Percentiles rank a stretch among this genome's conserved stretches.
These are phyloP conservation scores for Oncorhynchus keta DNA, from an alignment of 2,113 vertebrate genomes.

Conservation along the genomic window DNA sequence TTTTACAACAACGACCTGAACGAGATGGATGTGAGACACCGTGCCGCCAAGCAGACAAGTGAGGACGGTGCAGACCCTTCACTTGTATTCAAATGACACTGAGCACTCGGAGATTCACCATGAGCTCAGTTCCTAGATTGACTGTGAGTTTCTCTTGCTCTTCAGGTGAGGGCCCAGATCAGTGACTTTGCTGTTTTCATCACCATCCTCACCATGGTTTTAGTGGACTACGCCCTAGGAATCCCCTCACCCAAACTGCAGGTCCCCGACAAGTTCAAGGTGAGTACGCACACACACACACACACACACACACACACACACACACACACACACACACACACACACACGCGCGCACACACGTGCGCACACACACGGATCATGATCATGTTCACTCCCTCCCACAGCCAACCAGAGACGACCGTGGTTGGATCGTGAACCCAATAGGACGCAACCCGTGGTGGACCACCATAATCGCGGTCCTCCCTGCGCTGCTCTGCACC, in stretches of 20 bases:
- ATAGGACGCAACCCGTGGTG: constrained; percentile 98
- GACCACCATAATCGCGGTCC: constrained; percentile 86
- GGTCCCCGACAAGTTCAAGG: constrained; percentile 97
- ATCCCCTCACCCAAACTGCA: constrained; percentile 96
- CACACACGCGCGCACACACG: background rate
- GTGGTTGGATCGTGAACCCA: constrained; percentile 93
- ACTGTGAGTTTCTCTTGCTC: constrained; percentile 19
- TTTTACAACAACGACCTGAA: too few species aligned
- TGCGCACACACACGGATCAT: background rate
- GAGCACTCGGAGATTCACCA: background rate
- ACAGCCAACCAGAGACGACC: constrained; percentile 96
- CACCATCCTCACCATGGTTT: constrained; percentile 94
- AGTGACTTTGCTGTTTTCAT: constrained; percentile 99
- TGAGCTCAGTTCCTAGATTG: background rate
- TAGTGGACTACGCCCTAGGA: constrained; percentile 89
- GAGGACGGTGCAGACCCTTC: too few species aligned
- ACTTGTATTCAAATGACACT: too few species aligned
- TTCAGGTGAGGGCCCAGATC: constrained; percentile 90
- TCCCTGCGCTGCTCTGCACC: constrained; percentile 96
- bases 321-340: background rate
- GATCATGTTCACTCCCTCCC: background rate
- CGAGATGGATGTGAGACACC: too few species aligned
- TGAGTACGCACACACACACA: constrained; percentile 55
- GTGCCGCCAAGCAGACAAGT: too few species aligned
- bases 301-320: background rate